Evolutionary conservation across 2,113 vertebrate species (phyloP), one percentile per base, ranked within the genome.

Genomic region (Recurvirostra avosetta): DNA sequence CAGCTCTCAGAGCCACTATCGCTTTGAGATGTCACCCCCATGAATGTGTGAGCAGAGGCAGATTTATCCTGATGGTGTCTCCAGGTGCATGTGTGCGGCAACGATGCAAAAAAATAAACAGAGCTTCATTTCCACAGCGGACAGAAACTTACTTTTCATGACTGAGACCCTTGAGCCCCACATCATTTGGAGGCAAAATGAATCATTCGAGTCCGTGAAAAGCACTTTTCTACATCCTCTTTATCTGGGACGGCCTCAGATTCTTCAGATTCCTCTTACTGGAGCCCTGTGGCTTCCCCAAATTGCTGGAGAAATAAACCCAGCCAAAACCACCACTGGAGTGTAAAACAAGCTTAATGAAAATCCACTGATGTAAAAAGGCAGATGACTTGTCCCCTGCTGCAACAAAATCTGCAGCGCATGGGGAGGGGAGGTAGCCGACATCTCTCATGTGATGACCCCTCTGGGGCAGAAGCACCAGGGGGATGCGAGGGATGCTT

Each of bases 291-390:
- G 94, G 81, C 66, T 90, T 85, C 70, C 88, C 38, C 19, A 45
- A 77, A 84, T 73, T 58, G 77, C 84, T 91, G 88, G 76, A 92
- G 88, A 95, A 81, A 92, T 22, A 86, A 96, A 92, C 56, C 68
- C 21, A 65, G 41, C 66, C 90, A 59, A 75, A 95, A 16, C 74
- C 78, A 85, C 32, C 53, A 36, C 29, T 74, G 81, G 77, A 85
- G 87, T 93, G 87, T 77, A 59, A 91, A 91, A 93, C 22, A 75
- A 55, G 77, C 90, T 78, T 72, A 81, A 89, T 81, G 88, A 71
- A 95, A 90, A 94, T 26, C 73, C 92, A 47, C 52, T 45, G 5
- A 71, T 12, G 77, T 41, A 84, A 89, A 78, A 89, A 86, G 32
- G 36, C 50, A 71, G 83, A 49, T 40, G 73, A 68, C 49, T 71